phyloP scores from a whole-genome alignment of 1,140 invertebrate genomes.

The Macrostomum lignano region DNA sequence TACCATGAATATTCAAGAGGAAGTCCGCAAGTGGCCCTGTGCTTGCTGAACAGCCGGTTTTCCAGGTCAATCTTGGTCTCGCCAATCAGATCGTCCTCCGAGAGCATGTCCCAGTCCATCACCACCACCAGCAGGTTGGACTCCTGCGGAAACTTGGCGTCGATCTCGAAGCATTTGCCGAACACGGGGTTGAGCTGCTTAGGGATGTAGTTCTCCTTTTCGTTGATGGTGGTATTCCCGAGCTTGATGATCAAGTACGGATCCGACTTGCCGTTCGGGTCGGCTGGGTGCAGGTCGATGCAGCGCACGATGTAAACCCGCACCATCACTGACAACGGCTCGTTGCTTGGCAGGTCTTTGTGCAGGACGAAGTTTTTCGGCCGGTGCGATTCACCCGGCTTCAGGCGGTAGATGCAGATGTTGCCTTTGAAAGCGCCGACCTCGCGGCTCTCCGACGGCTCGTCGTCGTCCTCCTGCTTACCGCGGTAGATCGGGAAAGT shows the following conservation, averaged over 20 bases:
- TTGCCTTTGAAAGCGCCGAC: background rate
- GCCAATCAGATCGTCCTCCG: constrained; percentile 58
- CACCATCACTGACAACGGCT: background rate
- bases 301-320: constrained; percentile 4
- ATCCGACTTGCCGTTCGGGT: constrained; percentile 19
- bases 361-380: background rate
- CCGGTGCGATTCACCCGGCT: background rate
- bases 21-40: constrained; percentile 55
- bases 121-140: constrained; percentile 51
- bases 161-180: constrained; percentile 47
- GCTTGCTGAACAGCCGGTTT: constrained; percentile 57
- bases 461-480: constrained; percentile 44
- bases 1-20: constrained; percentile 17
- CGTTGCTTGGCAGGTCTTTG: background rate
- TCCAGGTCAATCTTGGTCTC: constrained; percentile 67
- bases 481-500: constrained; percentile 56
- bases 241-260: constrained; percentile 52
- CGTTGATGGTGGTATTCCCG: constrained; percentile 47
- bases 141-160: constrained; percentile 62
- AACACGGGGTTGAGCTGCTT: constrained; percentile 66
- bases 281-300: background rate
- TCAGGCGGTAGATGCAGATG: constrained; percentile 1
- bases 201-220: constrained; percentile 66
- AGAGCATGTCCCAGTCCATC: constrained; percentile 57
- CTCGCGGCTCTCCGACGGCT: background rate